A percentile compares a stretch with the other conserved stretches of the same genome.
phyloP scores from a whole-genome alignment of 2,888 invertebrate genomes.

The Rhamphomyia laevipes region DNA sequence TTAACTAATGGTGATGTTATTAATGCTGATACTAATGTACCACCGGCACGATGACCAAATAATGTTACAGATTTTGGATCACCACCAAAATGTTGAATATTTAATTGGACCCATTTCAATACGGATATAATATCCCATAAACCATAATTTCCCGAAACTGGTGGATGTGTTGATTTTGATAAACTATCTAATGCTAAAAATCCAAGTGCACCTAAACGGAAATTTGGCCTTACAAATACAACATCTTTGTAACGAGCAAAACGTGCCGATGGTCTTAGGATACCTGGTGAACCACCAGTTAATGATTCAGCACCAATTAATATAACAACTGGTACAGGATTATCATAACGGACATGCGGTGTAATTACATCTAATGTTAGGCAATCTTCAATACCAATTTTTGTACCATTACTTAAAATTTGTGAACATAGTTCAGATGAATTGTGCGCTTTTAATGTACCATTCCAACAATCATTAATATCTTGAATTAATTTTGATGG shows the following conservation, averaged over 20 bases:
- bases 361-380: conserved; percentile 72
- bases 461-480: conserved; percentile 69
- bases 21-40: conserved; percentile 67
- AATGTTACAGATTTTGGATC: conserved; percentile 65
- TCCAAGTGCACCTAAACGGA: conserved; percentile 66
- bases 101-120: conserved; percentile 67
- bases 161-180: conserved; percentile 56
- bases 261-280: conserved; percentile 58
- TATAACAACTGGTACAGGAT: conserved; percentile 70
- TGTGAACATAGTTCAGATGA: conserved; percentile 58
- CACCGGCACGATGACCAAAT: conserved; percentile 76
- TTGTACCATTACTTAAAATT: conserved; percentile 51
- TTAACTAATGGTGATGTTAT: conserved; percentile 46
- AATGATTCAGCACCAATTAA: conserved; percentile 68
- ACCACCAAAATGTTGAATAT: conserved; percentile 76
- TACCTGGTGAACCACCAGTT: conserved; percentile 64
- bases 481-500: conserved; percentile 54
- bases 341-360: conserved; percentile 66
- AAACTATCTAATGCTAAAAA: conserved; percentile 65
- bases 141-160: conserved; percentile 75
- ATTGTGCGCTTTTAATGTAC: conserved; percentile 55
- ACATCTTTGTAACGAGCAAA: conserved; percentile 67
- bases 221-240: conserved; percentile 78
- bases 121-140: conserved; percentile 67
- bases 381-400: conserved; percentile 68